These are phyloP conservation scores for Athalia rosae DNA, from an alignment of 2,888 invertebrate genomes.

Conservation along the genomic window DNA sequence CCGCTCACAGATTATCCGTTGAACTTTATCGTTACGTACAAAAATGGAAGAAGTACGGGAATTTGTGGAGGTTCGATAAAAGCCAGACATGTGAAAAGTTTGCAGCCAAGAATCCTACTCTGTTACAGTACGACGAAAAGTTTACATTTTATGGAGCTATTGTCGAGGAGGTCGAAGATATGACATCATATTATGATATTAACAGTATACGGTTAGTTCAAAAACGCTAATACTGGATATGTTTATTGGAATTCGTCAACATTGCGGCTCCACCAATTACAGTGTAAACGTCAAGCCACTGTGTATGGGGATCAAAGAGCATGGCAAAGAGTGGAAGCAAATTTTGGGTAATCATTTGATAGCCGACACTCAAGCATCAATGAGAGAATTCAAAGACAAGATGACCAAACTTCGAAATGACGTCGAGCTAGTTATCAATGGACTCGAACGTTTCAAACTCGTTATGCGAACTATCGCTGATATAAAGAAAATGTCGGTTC, in stretches of 20 bases:
- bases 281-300: slow-evolving; percentile 84
- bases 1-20: slow-evolving; percentile 80
- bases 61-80: slow-evolving; percentile 87
- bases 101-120: slow-evolving; percentile 79
- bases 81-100: slow-evolving; percentile 85
- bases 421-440: slow-evolving; percentile 85
- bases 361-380: slow-evolving; percentile 80
- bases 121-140: slow-evolving; percentile 86
- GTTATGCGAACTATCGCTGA: slow-evolving; percentile 89
- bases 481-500: slow-evolving; percentile 84
- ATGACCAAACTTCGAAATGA: slow-evolving; percentile 81
- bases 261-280: slow-evolving; percentile 50
- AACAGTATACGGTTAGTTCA: slow-evolving; percentile 77
- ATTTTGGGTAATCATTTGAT: slow-evolving; percentile 83
- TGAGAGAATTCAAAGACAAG: slow-evolving; percentile 81
- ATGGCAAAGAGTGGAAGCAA: slow-evolving; percentile 88
- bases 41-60: slow-evolving; percentile 84
- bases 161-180: slow-evolving; percentile 79
- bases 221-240: background rate
- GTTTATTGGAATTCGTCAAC: background rate
- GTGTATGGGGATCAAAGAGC: slow-evolving; percentile 81
- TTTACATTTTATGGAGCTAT: slow-evolving; percentile 89
- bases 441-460: slow-evolving; percentile 87
- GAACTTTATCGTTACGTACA: slow-evolving; percentile 80
- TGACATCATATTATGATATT: slow-evolving; percentile 79